These are phyloP conservation scores for Drosophila athabasca DNA, from an alignment of 1,140 invertebrate species.

Conservation along the genomic window DNA sequence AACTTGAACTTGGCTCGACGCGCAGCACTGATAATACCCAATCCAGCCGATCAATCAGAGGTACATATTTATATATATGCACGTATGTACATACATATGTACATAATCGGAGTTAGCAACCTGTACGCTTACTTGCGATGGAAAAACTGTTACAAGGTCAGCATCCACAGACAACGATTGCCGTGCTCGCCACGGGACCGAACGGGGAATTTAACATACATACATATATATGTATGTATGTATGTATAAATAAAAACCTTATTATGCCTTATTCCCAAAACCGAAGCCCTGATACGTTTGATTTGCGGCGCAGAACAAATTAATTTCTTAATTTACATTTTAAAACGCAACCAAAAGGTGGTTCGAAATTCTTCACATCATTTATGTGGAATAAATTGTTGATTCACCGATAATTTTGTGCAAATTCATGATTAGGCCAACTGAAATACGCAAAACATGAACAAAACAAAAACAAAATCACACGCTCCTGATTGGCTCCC, in stretches of 20 bases:
- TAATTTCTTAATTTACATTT: neutral
- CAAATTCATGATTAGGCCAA: conserved; percentile 56
- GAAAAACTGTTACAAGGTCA: conserved; percentile 52
- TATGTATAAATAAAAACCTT: no score
- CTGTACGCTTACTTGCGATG: conserved; percentile 23
- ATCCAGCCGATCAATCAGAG: conserved; percentile 2
- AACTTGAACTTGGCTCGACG: conserved; percentile 54
- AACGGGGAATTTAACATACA: no score
- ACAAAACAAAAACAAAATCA: no score
- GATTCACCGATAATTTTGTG: conserved; percentile 36
- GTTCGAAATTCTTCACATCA: conserved; percentile 11
- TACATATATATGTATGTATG: no score
- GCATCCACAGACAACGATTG: no score
- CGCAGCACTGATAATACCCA: conserved; percentile 40
- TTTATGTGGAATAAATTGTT: conserved; percentile 11
- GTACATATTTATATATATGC: conserved; percentile 5
- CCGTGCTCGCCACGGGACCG: no score
- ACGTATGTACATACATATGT: neutral
- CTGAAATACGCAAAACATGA: conserved; percentile 7
- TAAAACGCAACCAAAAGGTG: conserved; percentile 41
- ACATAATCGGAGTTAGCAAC: conserved; percentile 18
- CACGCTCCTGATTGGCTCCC: no score
- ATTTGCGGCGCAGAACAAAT: conserved; percentile 40
- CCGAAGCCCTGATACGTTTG: conserved; percentile 12
- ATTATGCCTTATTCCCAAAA: neutral